Evolutionary conservation across 1,140 invertebrate genomes (phyloP).

Genomic region (Trypoxylus dichotomus): DNA sequence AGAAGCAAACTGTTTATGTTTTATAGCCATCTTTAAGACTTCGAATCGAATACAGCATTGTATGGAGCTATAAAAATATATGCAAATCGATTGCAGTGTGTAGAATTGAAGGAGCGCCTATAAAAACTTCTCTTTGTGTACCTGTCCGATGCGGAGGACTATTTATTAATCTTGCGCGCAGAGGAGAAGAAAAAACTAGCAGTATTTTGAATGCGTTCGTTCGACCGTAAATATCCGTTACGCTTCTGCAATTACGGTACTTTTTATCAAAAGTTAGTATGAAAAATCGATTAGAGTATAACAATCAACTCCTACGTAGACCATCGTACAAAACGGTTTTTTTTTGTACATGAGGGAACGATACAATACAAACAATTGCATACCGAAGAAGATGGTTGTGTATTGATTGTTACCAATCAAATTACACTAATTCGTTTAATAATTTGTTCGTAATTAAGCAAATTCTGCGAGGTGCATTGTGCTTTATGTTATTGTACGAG

Average conservation of each 20-base stretch:
- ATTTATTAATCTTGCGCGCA: neutral
- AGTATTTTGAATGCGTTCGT: neutral
- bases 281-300: neutral
- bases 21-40: neutral
- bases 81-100: neutral
- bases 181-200: neutral
- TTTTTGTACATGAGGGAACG: no score
- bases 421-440: no score
- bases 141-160: neutral
- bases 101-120: neutral
- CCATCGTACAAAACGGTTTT: no score
- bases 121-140: neutral
- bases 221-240: neutral
- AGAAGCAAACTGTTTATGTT: neutral
- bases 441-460: no score
- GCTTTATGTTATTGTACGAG: no score
- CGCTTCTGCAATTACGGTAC: neutral
- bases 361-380: no score
- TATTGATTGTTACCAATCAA: no score
- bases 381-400: no score
- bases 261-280: neutral
- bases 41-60: neutral
- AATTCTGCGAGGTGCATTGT: no score
- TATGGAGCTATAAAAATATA: neutral
- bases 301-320: neutral